Base-by-base conservation (phyloP, 2,113 vertebrate genomes). In the Sinocyclocheilus rhinocerous region DNA sequence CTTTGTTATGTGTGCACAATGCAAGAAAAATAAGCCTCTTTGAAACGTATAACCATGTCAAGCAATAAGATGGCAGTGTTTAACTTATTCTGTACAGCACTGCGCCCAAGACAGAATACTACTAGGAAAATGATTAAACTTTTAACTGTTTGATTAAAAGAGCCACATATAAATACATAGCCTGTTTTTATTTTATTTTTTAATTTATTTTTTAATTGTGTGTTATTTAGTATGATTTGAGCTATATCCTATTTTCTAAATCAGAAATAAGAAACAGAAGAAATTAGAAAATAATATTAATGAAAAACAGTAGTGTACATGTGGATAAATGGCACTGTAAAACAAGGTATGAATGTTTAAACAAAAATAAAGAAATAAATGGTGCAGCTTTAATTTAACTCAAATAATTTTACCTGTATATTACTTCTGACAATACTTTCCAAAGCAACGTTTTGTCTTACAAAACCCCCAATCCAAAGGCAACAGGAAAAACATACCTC, bases 41-140 rank as follows among this genome's bases (percentile, higher is more conserved):
- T 50, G 42, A 16, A 50, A 13, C 4, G 0, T 50, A 50, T n/a
- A 76, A 6, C 2, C 13, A 50, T 50, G 11, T 76, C 72, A 76
- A 50, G 13, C 42, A 22, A 76, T 76, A 76, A 76, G n/a, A 76
- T 76, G 73, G 73, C 42, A 76, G 73, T 76, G 73, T 76, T 76
- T 76, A 13, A 48, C 72, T 72, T 39, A 20, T n/a, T 2, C 3
- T 73, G 15, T 72, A 72, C 26, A 33, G 13, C 26, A 33, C 36
- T 15, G 22, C 48, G 42, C 12, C 22, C 1, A 20, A 75, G 67
- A 9, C 8, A 39, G 33, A 70, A 39, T 22, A 4, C 8, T 36
- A 20, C 6, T 39, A 70, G 8, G 8, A 36, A 36, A 70, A 9
- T 36, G 0, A 70, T 36, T 70, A 1, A 33, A 33, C 65, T 69